Evolutionary conservation across 2,797 vertebrate genomes (phyloP).

Genomic region (Orientallactaga sibirica): DNA sequence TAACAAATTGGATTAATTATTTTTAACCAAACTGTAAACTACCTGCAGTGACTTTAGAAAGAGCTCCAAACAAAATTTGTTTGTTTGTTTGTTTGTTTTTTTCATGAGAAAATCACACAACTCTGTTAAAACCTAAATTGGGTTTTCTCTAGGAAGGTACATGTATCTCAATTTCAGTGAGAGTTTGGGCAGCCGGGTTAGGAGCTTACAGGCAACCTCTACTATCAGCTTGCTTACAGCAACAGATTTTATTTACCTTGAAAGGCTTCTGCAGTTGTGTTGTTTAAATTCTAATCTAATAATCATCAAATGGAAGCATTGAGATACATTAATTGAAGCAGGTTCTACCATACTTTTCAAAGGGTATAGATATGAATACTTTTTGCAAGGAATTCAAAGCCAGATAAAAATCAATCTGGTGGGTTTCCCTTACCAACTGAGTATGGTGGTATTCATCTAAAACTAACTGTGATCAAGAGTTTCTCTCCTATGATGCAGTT

Average conservation of each 20-base stretch:
- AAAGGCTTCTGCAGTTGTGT: constrained; percentile 73
- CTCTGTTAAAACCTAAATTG: constrained; percentile 78
- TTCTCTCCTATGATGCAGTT: constrained; percentile 15
- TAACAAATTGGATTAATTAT: constrained; percentile 86
- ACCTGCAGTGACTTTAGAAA: constrained; percentile 72
- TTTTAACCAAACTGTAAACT: constrained; percentile 85
- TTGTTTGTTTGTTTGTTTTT: neutral
- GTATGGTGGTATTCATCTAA: constrained; percentile 58
- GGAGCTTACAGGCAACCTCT: constrained; percentile 76
- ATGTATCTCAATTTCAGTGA: constrained; percentile 72
- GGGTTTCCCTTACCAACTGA: constrained; percentile 5
- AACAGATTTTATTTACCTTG: constrained; percentile 75
- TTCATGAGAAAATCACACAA: constrained; percentile 85
- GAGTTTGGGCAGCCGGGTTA: constrained; percentile 77
- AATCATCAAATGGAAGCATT: constrained; percentile 78
- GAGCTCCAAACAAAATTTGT: constrained; percentile 82
- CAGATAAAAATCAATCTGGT: constrained; percentile 72
- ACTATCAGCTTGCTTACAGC: constrained; percentile 72
- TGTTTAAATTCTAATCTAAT: constrained; percentile 85
- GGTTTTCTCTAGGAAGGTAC: constrained; percentile 69
- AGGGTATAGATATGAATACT: constrained; percentile 76
- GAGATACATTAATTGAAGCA: constrained; percentile 82
- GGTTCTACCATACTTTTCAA: constrained; percentile 77
- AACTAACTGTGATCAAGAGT: constrained; percentile 50
- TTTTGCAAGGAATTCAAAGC: constrained; percentile 74